Evolutionary conservation across 1,140 invertebrate genomes (phyloP).

Genomic region (Plodia interpunctella): DNA sequence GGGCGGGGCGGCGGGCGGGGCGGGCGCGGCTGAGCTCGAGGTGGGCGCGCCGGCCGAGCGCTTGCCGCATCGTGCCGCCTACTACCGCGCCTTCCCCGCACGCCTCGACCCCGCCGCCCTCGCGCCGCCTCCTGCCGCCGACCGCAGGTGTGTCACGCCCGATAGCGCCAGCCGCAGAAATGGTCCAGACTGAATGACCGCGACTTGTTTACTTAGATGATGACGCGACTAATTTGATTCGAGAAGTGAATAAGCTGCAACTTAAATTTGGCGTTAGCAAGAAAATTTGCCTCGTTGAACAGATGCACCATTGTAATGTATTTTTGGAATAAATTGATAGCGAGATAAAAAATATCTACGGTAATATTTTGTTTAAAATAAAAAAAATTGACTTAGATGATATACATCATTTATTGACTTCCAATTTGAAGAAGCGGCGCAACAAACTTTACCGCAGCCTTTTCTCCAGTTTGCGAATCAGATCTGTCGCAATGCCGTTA

Average conservation of each 20-base stretch:
- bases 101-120: conserved; percentile 86
- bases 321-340: not conserved
- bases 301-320: no score
- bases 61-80: conserved; percentile 82
- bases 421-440: no score
- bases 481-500: not conserved
- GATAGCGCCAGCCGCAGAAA: not conserved
- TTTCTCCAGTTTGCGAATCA: not conserved
- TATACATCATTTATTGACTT: no score
- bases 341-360: not conserved
- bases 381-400: no score
- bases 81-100: conserved; percentile 91
- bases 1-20: conserved; percentile 24
- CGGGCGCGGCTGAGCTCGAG: conserved; percentile 83
- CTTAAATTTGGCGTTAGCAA: no score
- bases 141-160: conserved; percentile 52
- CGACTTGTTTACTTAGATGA: no score
- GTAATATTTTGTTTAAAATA: not conserved
- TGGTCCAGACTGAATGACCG: no score
- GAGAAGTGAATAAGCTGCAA: no score
- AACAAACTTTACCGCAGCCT: no score
- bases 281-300: no score
- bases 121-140: conserved; percentile 84
- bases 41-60: conserved; percentile 87
- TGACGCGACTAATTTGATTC: no score